Evolutionary conservation across 2,113 vertebrate genomes (phyloP).

Genomic region (Chaetura pelagica): DNA sequence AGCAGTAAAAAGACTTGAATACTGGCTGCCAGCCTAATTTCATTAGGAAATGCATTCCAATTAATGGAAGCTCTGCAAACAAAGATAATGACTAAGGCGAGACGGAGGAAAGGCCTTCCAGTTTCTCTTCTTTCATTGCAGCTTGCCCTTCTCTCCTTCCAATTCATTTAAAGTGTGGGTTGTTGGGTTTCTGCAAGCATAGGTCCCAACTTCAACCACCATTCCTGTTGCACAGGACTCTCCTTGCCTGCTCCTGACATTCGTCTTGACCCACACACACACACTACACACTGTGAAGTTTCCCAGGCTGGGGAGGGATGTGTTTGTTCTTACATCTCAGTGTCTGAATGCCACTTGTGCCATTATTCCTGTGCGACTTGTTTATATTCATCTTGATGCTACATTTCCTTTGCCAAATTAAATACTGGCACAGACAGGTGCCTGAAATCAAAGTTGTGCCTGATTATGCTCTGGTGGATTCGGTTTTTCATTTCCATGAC

Average conservation of each 20-base stretch:
- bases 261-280: not conserved
- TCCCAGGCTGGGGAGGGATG: not conserved
- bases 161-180: not conserved
- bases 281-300: not conserved
- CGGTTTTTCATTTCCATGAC: conserved; percentile 50
- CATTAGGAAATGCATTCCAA: conserved; percentile 69
- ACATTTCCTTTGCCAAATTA: conserved; percentile 41
- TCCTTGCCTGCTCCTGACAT: not conserved
- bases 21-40: conserved; percentile 70
- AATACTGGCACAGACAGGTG: conserved; percentile 60
- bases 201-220: not conserved
- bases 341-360: conserved; percentile 10
- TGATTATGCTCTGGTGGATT: conserved; percentile 26
- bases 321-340: not conserved
- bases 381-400: conserved; percentile 51
- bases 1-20: conserved; percentile 67
- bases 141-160: not conserved
- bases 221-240: not conserved
- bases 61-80: conserved; percentile 71
- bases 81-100: conserved; percentile 67
- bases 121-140: not conserved
- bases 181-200: not conserved
- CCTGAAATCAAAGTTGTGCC: conserved; percentile 59
- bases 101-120: conserved; percentile 46
- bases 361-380: conserved; percentile 39